These are phyloP conservation scores for Drosophila putrida DNA, from an alignment of 2,888 invertebrate species.

Conservation along the genomic window DNA sequence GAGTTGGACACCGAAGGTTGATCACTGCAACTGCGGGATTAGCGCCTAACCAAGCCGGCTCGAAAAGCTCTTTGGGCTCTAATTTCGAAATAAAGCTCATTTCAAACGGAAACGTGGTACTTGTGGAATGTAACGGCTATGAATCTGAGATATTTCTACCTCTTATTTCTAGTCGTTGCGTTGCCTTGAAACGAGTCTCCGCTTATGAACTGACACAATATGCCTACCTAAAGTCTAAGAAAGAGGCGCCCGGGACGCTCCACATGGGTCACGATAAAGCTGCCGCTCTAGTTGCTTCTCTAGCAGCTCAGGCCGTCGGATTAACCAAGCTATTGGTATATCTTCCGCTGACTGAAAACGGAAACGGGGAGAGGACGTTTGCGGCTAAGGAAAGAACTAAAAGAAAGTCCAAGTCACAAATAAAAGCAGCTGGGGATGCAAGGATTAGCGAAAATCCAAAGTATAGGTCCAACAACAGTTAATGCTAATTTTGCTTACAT, in stretches of 20 bases:
- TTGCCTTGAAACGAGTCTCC: constrained; percentile 62
- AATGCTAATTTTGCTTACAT: not conserved
- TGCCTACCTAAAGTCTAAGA: constrained; percentile 5
- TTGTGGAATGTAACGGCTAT: constrained; percentile 60
- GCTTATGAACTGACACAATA: constrained; percentile 41
- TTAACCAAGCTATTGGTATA: constrained; percentile 15
- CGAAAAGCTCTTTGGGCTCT: too few species aligned
- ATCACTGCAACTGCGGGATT: constrained; percentile 31
- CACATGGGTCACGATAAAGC: not conserved
- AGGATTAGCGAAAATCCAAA: not conserved
- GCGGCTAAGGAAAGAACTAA: not conserved
- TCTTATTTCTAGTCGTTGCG: constrained; percentile 47
- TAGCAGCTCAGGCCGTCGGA: constrained; percentile 15
- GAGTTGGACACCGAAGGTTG: constrained; percentile 14
- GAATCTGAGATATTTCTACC: constrained; percentile 69
- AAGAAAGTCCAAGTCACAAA: not conserved
- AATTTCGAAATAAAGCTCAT: constrained; percentile 48
- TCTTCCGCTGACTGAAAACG: not conserved
- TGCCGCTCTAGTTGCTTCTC: constrained; percentile 14
- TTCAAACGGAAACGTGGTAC: constrained; percentile 57
- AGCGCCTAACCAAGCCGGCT: constrained; percentile 1
- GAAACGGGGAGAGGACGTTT: not conserved
- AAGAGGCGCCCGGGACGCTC: not conserved
- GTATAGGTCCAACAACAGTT: constrained; percentile 1
- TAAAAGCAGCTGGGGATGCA: constrained; percentile 20